Conservation (phyloP, 2,113 vertebrate genomes). For the Rattus rattus region DNA sequence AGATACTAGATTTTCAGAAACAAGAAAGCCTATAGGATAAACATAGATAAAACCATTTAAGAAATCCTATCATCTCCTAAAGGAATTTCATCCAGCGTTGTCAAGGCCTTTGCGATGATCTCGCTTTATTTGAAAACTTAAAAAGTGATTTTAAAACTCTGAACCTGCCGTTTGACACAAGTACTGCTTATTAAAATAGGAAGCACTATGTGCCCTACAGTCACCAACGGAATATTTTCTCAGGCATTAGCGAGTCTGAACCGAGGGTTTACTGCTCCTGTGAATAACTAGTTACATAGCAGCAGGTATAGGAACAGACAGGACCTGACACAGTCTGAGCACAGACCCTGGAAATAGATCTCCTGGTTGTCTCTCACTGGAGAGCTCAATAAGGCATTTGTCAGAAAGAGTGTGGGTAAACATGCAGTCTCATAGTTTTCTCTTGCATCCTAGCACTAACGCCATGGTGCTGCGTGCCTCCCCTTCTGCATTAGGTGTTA, state of each 20-base stretch:
- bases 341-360: constrained; percentile 20
- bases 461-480: background rate
- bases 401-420: constrained; percentile 27
- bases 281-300: background rate
- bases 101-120: background rate
- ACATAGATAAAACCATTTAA: background rate
- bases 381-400: constrained; percentile 9
- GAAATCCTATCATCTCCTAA: background rate
- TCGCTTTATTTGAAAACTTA: constrained; percentile 34
- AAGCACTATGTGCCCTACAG: background rate
- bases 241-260: background rate
- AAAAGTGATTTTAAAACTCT: background rate
- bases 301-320: background rate
- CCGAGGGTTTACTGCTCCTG: background rate
- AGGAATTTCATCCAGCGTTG: background rate
- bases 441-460: constrained; percentile 5
- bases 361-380: background rate
- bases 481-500: background rate
- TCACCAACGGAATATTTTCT: constrained; percentile 29
- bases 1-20: background rate
- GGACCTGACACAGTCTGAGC: background rate
- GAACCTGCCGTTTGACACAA: background rate
- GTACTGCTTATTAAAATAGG: background rate
- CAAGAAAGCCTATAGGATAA: background rate
- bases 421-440: background rate